Evolutionary conservation across 1,140 invertebrate genomes (phyloP).

Genomic region (Brachionus sp.): DNA sequence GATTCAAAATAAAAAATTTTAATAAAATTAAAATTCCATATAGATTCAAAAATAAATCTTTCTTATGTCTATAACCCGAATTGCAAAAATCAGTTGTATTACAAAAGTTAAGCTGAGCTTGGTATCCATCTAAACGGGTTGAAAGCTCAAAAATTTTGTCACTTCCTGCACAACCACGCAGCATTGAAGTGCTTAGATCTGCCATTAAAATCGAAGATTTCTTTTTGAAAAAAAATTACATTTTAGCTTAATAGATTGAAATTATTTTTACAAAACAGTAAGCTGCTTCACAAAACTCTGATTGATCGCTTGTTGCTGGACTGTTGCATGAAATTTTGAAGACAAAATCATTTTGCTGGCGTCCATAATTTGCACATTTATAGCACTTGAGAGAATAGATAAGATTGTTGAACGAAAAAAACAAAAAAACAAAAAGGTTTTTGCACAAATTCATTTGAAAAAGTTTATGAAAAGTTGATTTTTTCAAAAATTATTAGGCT

Average conservation of each 20-base stretch:
- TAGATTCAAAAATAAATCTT: background rate
- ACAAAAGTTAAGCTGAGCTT: background rate
- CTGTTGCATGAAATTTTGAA: background rate
- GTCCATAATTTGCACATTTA: background rate
- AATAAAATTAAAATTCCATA: background rate
- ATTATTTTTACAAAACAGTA: background rate
- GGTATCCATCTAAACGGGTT: background rate
- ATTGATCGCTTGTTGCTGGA: background rate
- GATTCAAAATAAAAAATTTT: background rate
- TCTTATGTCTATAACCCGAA: background rate
- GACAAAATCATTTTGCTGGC: background rate
- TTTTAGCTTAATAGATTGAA: background rate
- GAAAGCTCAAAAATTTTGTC: background rate
- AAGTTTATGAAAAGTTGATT: background rate
- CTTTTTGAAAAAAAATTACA: background rate
- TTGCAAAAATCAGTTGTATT: slow-evolving; percentile 1
- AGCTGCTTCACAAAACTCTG: background rate
- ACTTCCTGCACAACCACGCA: background rate
- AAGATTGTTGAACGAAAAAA: background rate
- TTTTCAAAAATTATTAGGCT: background rate
- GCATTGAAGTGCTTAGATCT: background rate
- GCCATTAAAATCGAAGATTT: slow-evolving; percentile 12
- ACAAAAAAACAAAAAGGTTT: background rate
- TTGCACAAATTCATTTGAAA: background rate
- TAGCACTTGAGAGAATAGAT: background rate